phyloP scores from a whole-genome alignment of 2,113 vertebrate species.

The Urocitellus parryii region DNA sequence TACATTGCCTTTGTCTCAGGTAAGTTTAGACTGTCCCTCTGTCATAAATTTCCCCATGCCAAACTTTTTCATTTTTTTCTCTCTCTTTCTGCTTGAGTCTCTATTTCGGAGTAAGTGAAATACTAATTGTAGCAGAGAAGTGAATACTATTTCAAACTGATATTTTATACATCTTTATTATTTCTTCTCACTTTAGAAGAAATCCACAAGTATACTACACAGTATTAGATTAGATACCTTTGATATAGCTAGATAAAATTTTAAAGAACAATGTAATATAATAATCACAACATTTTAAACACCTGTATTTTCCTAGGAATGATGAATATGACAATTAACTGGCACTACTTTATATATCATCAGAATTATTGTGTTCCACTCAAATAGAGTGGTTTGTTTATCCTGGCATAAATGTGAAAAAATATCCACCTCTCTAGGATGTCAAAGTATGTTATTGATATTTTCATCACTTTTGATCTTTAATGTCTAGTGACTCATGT shows the following conservation, averaged over 20 bases:
- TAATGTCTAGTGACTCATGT: constrained; percentile 34
- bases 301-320: constrained; percentile 9
- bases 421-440: background rate
- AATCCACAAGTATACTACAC: background rate
- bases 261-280: background rate
- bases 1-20: too few species aligned
- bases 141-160: background rate
- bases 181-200: background rate
- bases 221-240: background rate
- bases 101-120: background rate
- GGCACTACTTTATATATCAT: background rate
- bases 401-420: background rate
- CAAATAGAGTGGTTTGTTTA: background rate
- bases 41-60: too few species aligned
- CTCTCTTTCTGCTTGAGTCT: background rate
- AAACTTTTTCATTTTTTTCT: too few species aligned
- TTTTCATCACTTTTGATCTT: constrained; percentile 33
- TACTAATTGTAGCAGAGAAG: constrained; percentile 6
- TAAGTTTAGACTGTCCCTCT: too few species aligned
- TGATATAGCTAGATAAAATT: background rate
- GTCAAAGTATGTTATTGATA: background rate
- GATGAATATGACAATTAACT: background rate
- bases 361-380: background rate
- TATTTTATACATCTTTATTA: background rate
- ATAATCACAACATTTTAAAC: background rate